Base-by-base conservation (phyloP, 2,113 vertebrate species). In the Dicrurus megarhynchus region DNA sequence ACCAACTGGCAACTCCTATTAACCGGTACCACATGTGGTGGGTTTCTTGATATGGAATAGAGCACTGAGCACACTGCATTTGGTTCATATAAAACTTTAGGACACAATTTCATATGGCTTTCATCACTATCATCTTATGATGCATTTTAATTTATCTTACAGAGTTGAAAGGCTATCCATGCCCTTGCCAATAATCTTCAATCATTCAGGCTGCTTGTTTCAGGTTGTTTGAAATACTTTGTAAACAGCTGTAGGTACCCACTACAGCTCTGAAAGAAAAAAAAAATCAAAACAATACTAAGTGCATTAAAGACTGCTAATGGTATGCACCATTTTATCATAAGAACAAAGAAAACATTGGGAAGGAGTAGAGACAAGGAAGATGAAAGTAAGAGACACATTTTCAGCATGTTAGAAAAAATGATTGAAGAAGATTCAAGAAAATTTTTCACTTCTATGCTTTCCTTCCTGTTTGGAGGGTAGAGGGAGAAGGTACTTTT, bases 321-420 rank as follows among this genome's bases (percentile, higher is more conserved):
- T 89, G 42, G 79, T 89, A 81, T 53, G 20, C 64, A 86, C 41
- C 6, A 26, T 87, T 95, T 96, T 91, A 65, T 95, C 84, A 65
- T 59, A 16, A 92, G 74, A 94, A 92, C 60, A 91, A 89, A 97
- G 84, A 27, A 84, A 87, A 82, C 19, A 46, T 24, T 93, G 55
- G 14, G 22, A 84, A 87, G 22, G 44, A 91, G 26, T 76, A 68
- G 63, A 84, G 49, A 65, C 39, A 86, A 63, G 23, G 60, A 91
- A 95, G 89, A 91, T 93, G 64, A 95, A 97, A 97, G 89, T 27
- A 92, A 60, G 20, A 92, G 67, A 46, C 33, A 60, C 14, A 68
- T 78, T 96, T 97, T 81, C 86, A 95, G 37, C 39, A 79, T 95
- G 52, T 96, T 95, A 92, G 84, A 87, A 50, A 93, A 97, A 96